phyloP scores from a whole-genome alignment of 2,888 invertebrate species.

The Tricholauxania praeusta region DNA sequence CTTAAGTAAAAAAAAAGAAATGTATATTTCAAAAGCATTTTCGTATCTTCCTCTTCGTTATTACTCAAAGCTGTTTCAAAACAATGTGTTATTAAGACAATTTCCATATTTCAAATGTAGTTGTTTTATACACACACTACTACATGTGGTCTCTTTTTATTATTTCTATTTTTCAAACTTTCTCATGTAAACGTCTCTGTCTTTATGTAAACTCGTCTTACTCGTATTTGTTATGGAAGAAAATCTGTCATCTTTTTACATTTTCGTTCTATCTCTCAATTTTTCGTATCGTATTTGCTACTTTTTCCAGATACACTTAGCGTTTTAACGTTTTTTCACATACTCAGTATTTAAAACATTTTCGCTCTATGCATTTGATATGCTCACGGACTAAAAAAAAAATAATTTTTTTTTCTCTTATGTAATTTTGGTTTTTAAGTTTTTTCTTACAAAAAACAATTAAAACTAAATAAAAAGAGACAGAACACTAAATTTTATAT shows the following conservation, averaged over 20 bases:
- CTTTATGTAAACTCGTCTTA: background rate
- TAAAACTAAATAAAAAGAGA: slow-evolving; percentile 43
- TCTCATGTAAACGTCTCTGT: no score
- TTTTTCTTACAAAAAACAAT: slow-evolving; percentile 13
- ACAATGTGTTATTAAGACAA: no score
- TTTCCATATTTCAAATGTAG: no score
- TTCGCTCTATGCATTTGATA: slow-evolving; percentile 17
- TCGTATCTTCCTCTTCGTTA: no score
- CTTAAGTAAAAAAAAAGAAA: no score
- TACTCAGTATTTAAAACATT: background rate
- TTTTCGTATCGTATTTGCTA: no score
- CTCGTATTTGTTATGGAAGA: no score
- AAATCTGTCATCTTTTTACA: background rate
- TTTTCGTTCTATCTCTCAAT: background rate
- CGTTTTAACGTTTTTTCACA: background rate
- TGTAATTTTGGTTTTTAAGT: slow-evolving; percentile 1
- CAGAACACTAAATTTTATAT: slow-evolving; percentile 59
- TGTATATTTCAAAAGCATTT: no score
- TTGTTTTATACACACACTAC: no score
- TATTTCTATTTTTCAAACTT: no score
- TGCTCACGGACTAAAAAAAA: background rate
- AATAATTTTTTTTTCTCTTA: slow-evolving; percentile 18
- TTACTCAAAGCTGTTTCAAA: no score
- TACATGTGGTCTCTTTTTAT: no score
- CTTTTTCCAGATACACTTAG: background rate